A percentile compares a stretch with the other conserved stretches of the same genome.
Evolutionary conservation across 2,797 vertebrate species (phyloP).

Genomic region (Rhynchotus rufescens): DNA sequence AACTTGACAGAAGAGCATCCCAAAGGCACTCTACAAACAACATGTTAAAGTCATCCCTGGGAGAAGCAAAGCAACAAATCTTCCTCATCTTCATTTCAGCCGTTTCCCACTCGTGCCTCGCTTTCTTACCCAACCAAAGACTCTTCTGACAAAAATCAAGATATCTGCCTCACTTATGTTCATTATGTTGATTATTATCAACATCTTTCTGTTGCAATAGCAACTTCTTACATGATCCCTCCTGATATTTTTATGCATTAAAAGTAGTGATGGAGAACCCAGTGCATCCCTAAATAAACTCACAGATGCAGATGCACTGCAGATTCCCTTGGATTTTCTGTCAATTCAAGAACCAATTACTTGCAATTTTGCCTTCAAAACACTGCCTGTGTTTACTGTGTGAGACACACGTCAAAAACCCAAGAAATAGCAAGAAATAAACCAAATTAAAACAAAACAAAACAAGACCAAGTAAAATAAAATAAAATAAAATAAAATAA

Average conservation of each 20-base stretch:
- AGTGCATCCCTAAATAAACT: background rate
- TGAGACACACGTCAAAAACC: background rate
- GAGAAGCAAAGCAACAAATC: slow-evolving; percentile 8
- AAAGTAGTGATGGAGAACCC: slow-evolving; percentile 10
- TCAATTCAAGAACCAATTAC: background rate
- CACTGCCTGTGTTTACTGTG: slow-evolving; percentile 6
- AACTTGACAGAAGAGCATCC: slow-evolving; percentile 26
- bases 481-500: background rate
- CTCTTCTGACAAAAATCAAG: background rate
- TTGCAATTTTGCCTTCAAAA: slow-evolving; percentile 29
- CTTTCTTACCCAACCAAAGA: background rate
- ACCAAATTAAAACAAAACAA: background rate
- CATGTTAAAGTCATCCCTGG: slow-evolving; percentile 15
- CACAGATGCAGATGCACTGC: background rate
- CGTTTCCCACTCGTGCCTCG: background rate
- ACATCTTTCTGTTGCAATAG: slow-evolving; percentile 15
- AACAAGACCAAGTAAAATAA: background rate
- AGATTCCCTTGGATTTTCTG: background rate
- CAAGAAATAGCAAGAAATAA: background rate
- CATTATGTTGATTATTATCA: background rate
- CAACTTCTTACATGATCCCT: background rate
- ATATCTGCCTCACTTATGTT: background rate
- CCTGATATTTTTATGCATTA: slow-evolving; percentile 1
- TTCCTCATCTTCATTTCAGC: background rate
- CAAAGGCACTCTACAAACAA: slow-evolving; percentile 5